These are phyloP conservation scores for Ctenochaetus hawaiiensis DNA, from an alignment of 2,797 vertebrate species.

Conservation along the genomic window DNA sequence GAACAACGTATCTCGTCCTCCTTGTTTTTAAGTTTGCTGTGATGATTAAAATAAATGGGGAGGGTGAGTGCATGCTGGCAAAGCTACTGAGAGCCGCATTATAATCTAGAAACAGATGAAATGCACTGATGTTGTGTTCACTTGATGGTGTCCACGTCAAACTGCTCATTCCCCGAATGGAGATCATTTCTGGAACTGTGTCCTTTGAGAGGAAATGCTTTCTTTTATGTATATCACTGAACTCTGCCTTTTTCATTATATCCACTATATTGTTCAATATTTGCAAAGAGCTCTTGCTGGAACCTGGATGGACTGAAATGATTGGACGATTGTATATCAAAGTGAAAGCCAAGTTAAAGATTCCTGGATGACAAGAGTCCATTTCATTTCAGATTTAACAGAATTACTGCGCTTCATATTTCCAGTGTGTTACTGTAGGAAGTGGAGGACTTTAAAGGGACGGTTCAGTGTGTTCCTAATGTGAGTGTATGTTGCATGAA, in stretches of 20 bases:
- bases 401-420: constrained; percentile 54
- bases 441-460: constrained; percentile 15
- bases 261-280: constrained; percentile 66
- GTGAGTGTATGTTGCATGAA: constrained; percentile 79
- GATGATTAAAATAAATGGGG: constrained; percentile 58
- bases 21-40: constrained; percentile 41
- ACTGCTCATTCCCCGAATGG: constrained; percentile 76
- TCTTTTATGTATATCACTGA: constrained; percentile 56
- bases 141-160: constrained; percentile 71
- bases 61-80: constrained; percentile 42
- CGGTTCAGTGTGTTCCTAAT: constrained; percentile 59
- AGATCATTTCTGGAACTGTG: constrained; percentile 71
- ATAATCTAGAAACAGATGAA: constrained; percentile 71
- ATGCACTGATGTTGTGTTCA: constrained; percentile 70
- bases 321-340: constrained; percentile 62
- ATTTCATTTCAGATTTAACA: constrained; percentile 71
- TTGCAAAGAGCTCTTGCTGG: constrained; percentile 55
- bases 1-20: constrained; percentile 21
- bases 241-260: constrained; percentile 75
- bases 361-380: constrained; percentile 49
- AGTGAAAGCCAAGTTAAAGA: constrained; percentile 44
- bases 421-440: constrained; percentile 19
- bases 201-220: constrained; percentile 58
- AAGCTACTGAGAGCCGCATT: constrained; percentile 57
- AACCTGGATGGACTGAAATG: constrained; percentile 68